Evolutionary conservation across 2,888 invertebrate genomes (phyloP).

Genomic region (Fragum fragum): DNA sequence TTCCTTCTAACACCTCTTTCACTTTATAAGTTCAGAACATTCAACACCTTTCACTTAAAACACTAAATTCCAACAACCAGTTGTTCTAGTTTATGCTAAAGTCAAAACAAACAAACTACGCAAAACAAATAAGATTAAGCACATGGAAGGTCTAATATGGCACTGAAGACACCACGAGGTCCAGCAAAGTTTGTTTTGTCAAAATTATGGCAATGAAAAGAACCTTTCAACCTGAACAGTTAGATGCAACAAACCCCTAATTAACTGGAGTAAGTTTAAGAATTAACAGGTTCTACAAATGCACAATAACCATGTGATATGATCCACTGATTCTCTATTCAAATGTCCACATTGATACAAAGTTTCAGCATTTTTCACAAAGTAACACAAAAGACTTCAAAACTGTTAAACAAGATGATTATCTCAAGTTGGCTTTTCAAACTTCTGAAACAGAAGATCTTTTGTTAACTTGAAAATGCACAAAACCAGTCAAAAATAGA

Average conservation of each 20-base stretch:
- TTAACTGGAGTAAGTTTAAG: not conserved
- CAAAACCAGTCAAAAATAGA: constrained; percentile 18
- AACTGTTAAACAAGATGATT: constrained; percentile 28
- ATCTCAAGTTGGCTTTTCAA: constrained; percentile 22
- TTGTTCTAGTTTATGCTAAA: not conserved
- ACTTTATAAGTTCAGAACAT: not conserved
- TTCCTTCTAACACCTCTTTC: not conserved
- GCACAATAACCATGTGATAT: constrained; percentile 3
- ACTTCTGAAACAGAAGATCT: constrained; percentile 25
- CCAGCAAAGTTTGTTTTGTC: not conserved
- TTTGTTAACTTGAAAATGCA: constrained; percentile 18
- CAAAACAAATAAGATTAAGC: not conserved
- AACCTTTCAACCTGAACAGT: constrained; percentile 17
- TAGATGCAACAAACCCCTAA: constrained; percentile 17
- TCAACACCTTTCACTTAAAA: not conserved
- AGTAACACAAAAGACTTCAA: constrained; percentile 25
- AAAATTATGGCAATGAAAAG: constrained; percentile 14
- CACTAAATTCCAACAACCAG: not conserved
- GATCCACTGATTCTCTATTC: constrained; percentile 29
- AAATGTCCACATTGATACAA: constrained; percentile 24
- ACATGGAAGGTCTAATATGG: constrained; percentile 9
- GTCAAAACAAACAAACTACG: not conserved
- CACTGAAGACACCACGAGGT: not conserved
- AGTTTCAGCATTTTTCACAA: constrained; percentile 28
- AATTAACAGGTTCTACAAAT: constrained; percentile 13